Percentiles rank a stretch among this genome's conserved stretches.
phyloP scores from a whole-genome alignment of 2,113 vertebrate genomes.

The Cyprinus carpio region DNA sequence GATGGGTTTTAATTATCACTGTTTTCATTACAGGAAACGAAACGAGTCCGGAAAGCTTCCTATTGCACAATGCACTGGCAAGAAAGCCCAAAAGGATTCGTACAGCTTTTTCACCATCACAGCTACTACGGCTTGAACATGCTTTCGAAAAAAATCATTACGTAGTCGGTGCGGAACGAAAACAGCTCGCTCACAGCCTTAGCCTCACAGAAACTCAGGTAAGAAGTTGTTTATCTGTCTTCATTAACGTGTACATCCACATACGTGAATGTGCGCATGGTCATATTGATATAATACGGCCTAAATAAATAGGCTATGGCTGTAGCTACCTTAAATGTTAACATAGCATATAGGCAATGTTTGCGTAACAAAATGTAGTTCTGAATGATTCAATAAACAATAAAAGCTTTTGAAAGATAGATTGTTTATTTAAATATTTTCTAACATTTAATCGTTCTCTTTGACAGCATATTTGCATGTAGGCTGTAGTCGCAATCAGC shows the following conservation, averaged over 20 bases:
- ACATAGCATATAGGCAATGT: neutral
- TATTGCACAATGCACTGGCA: constrained; percentile 98
- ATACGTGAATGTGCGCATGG: neutral
- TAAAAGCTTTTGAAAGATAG: neutral
- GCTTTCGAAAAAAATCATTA: constrained; percentile 99
- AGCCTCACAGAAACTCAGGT: constrained; percentile 99
- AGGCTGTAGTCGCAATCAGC: neutral
- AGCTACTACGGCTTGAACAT: constrained; percentile 96
- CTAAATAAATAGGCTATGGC: neutral
- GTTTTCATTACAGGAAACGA: constrained; percentile 84
- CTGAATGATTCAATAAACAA: neutral
- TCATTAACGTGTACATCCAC: neutral
- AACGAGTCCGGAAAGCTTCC: constrained; percentile 97
- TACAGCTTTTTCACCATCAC: constrained; percentile 97
- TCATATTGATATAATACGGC: neutral
- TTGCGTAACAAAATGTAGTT: neutral
- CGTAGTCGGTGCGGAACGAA: constrained; percentile 96
- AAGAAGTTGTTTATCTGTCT: constrained; percentile 57
- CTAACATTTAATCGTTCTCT: neutral
- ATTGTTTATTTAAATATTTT: neutral
- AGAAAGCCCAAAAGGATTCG: constrained; percentile 98
- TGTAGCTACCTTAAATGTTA: neutral
- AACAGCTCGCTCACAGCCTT: constrained; percentile 98
- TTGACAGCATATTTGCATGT: neutral
- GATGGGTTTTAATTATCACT: constrained; percentile 51